phyloP scores from a whole-genome alignment of 2,888 invertebrate genomes.

The Barypeithes pellucidus region DNA sequence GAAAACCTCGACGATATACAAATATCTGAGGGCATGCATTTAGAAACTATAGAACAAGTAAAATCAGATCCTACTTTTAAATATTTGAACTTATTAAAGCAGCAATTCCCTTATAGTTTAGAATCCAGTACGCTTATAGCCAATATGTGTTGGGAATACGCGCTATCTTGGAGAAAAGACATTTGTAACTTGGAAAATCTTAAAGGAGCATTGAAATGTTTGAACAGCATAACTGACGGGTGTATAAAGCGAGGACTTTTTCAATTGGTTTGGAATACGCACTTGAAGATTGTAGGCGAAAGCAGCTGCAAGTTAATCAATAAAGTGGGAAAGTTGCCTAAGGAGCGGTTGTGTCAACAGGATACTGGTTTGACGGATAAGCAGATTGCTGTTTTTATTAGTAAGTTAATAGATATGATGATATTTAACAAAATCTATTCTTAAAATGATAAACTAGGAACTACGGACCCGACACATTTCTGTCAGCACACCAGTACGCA shows the following conservation, averaged over 20 bases:
- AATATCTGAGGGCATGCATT: slow-evolving; percentile 50
- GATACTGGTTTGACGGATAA: slow-evolving; percentile 82
- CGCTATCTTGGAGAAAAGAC: slow-evolving; percentile 89
- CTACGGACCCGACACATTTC: no score
- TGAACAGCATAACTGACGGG: slow-evolving; percentile 78
- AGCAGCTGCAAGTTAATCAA: slow-evolving; percentile 83
- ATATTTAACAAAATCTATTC: no score
- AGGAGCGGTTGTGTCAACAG: slow-evolving; percentile 86
- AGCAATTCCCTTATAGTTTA: slow-evolving; percentile 91
- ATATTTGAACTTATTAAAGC: slow-evolving; percentile 77
- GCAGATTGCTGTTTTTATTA: slow-evolving; percentile 73
- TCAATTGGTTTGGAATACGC: slow-evolving; percentile 91
- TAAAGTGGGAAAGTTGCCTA: slow-evolving; percentile 88
- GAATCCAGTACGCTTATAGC: slow-evolving; percentile 85
- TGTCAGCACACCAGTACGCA: no score
- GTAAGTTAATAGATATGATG: slow-evolving; percentile 40
- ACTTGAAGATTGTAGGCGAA: slow-evolving; percentile 87
- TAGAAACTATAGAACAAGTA: slow-evolving; percentile 54
- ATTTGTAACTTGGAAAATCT: slow-evolving; percentile 78
- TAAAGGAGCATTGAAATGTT: slow-evolving; percentile 80
- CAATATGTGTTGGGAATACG: slow-evolving; percentile 94
- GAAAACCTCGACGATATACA: slow-evolving; percentile 29
- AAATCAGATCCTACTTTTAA: slow-evolving; percentile 73
- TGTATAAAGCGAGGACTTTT: slow-evolving; percentile 86
- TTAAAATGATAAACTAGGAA: no score